Evolutionary conservation across 2,113 vertebrate species (phyloP).

Genomic region (Aleadryas rufinucha): DNA sequence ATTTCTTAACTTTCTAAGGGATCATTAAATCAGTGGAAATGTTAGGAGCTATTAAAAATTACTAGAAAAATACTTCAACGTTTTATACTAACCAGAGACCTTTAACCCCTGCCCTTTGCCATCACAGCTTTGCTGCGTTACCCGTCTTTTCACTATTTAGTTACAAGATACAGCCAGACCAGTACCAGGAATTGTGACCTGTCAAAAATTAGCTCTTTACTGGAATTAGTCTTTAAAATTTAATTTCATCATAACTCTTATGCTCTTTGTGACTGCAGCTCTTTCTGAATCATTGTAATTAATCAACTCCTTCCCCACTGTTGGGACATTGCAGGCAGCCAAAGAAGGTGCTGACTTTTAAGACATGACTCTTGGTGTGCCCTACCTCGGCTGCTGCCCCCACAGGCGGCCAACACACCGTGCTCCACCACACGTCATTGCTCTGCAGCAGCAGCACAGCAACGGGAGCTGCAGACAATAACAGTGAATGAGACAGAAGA

Average conservation of each 20-base stretch:
- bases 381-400: background rate
- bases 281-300: background rate
- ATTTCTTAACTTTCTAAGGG: background rate
- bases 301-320: background rate
- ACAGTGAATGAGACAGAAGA: background rate
- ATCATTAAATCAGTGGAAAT: background rate
- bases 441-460: background rate
- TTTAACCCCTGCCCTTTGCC: background rate
- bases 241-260: background rate
- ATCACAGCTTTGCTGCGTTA: background rate
- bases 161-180: background rate
- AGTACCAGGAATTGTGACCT: background rate
- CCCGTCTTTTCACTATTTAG: background rate
- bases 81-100: background rate
- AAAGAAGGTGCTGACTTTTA: background rate
- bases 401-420: background rate
- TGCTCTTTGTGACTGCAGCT: background rate
- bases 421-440: background rate
- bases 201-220: background rate
- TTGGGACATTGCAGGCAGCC: background rate
- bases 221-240: background rate
- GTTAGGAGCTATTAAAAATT: background rate
- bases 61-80: background rate
- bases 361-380: background rate
- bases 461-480: background rate